Evolutionary conservation across 2,797 vertebrate species (phyloP).

Genomic region (Gallirallus australis): DNA sequence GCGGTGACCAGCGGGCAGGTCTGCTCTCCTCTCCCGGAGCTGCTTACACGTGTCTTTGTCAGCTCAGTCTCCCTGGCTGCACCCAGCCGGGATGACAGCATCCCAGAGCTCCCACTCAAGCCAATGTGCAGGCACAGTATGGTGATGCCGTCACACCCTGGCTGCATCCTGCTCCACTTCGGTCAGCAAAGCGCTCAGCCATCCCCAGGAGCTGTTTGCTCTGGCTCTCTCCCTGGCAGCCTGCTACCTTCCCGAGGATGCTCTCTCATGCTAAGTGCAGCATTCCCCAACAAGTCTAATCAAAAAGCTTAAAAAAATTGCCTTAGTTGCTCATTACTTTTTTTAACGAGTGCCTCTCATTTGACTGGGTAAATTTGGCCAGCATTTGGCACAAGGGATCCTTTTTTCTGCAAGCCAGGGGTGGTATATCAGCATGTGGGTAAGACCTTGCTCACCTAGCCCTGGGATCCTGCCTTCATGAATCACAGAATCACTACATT

Average conservation of each 20-base stretch:
- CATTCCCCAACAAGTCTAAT: neutral
- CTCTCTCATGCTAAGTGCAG: neutral
- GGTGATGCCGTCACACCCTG: neutral
- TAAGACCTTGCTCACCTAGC: neutral
- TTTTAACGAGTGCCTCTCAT: neutral
- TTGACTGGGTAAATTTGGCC: neutral
- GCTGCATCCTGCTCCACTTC: neutral
- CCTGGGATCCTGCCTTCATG: neutral
- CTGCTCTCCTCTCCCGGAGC: rapidly evolving
- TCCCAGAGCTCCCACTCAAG: neutral
- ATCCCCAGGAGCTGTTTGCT: neutral
- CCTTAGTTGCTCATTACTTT: neutral
- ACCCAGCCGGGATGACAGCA: rapidly evolving
- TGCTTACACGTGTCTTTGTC: neutral
- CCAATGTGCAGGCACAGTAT: rapidly evolving
- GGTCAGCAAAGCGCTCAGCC: neutral
- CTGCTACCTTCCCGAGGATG: rapidly evolving
- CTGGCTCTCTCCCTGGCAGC: neutral
- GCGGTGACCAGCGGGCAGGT: rapidly evolving
- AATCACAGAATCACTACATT: too few species aligned
- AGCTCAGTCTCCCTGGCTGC: neutral
- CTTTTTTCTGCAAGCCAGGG: neutral
- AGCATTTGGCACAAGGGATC: neutral
- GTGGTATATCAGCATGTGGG: neutral
- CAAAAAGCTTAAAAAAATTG: neutral